Evolutionary conservation across 1,140 invertebrate species (phyloP).

Genomic region (Drosophila orosa): DNA sequence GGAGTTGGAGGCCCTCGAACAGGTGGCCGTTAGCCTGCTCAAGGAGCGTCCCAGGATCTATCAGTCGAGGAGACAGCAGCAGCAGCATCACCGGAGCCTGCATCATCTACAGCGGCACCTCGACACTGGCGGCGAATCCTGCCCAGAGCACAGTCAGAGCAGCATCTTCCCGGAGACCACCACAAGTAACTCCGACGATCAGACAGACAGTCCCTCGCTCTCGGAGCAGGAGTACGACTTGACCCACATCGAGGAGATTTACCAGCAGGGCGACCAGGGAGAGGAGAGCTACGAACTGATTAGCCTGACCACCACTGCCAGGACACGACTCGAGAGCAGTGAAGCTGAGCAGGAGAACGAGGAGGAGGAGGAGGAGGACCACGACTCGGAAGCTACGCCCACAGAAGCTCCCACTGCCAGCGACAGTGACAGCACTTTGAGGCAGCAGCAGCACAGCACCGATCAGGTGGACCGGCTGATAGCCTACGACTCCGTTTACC

Average conservation of each 20-base stretch:
- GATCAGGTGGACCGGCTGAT: conserved; percentile 75
- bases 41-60: conserved; percentile 76
- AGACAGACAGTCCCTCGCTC: conserved; percentile 74
- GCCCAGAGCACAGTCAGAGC: conserved; percentile 80
- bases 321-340: conserved; percentile 75
- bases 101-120: conserved; percentile 45
- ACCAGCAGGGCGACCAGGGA: conserved; percentile 46
- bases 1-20: conserved; percentile 72
- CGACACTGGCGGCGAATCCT: conserved; percentile 69
- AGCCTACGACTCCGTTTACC: conserved; percentile 83
- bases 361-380: conserved; percentile 13
- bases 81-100: conserved; percentile 44
- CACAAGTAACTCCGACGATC: conserved; percentile 80
- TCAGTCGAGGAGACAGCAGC: conserved; percentile 70
- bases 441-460: conserved; percentile 34
- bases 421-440: conserved; percentile 64
- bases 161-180: conserved; percentile 81
- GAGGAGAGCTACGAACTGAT: conserved; percentile 77
- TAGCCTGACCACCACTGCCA: conserved; percentile 73
- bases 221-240: conserved; percentile 82
- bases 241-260: conserved; percentile 75
- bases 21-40: conserved; percentile 57
- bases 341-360: conserved; percentile 60
- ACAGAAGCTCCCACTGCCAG: conserved; percentile 40
- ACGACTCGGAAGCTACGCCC: conserved; percentile 20